A percentile compares a stretch with the other conserved stretches of the same genome.
These are phyloP conservation scores for Pandion haliaetus DNA, from an alignment of 2,113 vertebrate species.

Conservation along the genomic window DNA sequence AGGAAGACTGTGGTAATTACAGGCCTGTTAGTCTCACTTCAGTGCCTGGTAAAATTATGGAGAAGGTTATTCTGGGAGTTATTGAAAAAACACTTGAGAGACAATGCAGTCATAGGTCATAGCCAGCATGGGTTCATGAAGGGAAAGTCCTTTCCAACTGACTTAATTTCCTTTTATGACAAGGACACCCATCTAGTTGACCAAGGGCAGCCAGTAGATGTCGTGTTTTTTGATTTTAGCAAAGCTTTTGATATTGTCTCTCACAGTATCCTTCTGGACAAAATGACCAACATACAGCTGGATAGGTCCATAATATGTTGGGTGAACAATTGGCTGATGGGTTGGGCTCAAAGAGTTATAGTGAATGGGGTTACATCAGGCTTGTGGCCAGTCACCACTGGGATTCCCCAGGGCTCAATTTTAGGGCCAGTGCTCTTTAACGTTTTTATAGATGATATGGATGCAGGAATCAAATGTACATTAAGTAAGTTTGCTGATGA, in stretches of 20 bases:
- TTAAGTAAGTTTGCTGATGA: neutral
- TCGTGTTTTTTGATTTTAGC: neutral
- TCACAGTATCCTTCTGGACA: too few species aligned
- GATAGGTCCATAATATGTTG: accelerated
- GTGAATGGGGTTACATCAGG: neutral
- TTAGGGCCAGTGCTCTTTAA: neutral
- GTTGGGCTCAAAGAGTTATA: neutral
- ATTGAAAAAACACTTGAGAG: neutral
- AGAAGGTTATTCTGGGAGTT: neutral
- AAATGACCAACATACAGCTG: neutral
- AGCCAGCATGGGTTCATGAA: accelerated
- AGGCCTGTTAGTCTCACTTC: neutral
- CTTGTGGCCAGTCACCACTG: too few species aligned
- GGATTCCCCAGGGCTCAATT: neutral
- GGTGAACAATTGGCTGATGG: neutral
- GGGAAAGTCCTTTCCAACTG: neutral
- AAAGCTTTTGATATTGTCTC: neutral
- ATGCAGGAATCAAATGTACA: neutral
- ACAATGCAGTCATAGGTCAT: neutral
- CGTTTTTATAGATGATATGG: neutral
- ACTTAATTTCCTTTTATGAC: neutral
- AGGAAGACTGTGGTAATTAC: neutral
- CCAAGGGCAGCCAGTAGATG: neutral
- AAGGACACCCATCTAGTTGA: neutral
- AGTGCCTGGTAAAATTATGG: neutral